A percentile compares a stretch with the other conserved stretches of the same genome.
phyloP scores from a whole-genome alignment of 2,113 vertebrate genomes.

The Callipepla squamata region DNA sequence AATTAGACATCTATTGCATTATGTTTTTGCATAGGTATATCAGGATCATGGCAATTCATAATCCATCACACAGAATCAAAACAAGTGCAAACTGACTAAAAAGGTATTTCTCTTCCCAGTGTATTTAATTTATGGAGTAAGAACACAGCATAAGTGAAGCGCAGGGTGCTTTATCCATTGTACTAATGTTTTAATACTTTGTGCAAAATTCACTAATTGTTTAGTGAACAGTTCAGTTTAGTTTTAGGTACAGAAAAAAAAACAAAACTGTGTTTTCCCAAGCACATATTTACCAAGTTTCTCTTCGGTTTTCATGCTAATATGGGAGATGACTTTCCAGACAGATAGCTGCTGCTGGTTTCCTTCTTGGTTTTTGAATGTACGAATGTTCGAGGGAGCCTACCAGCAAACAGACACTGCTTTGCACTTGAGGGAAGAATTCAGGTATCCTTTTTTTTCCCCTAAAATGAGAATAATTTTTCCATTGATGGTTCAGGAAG shows the following conservation, averaged over 20 bases:
- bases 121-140: conserved; percentile 2
- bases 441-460: neutral
- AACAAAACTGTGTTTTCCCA: neutral
- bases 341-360: neutral
- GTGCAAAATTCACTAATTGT: conserved; percentile 13
- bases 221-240: neutral
- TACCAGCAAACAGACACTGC: neutral
- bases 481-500: neutral
- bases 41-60: conserved; percentile 52
- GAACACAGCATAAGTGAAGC: neutral
- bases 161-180: conserved; percentile 12
- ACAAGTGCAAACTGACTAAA: conserved; percentile 8
- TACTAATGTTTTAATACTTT: conserved; percentile 32
- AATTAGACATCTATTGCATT: conserved; percentile 67
- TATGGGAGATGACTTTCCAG: neutral
- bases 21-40: conserved; percentile 59
- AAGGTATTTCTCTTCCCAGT: conserved; percentile 5
- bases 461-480: neutral
- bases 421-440: conserved; percentile 19
- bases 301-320: neutral
- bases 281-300: neutral
- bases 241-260: neutral
- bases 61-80: conserved; percentile 44
- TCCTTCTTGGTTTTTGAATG: neutral
- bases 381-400: neutral